Evolutionary conservation across 2,113 vertebrate genomes (phyloP).

Genomic region (Dendrocopos noguchii): DNA sequence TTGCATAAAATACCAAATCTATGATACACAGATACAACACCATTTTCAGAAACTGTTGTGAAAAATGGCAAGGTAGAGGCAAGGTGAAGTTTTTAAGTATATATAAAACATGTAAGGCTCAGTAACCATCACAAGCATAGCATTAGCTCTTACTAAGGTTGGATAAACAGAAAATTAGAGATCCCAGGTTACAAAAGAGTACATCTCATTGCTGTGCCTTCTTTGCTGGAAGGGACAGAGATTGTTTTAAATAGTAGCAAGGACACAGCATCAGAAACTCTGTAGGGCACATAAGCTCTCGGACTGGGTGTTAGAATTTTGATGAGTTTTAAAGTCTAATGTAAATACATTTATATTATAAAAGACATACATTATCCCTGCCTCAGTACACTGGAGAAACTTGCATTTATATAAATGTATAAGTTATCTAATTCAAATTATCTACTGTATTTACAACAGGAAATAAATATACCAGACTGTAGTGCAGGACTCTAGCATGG

Average conservation of each 20-base stretch:
- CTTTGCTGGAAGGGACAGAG: not conserved
- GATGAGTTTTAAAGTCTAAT: not conserved
- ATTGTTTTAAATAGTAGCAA: not conserved
- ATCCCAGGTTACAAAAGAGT: not conserved
- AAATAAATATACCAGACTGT: not conserved
- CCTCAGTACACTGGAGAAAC: not conserved
- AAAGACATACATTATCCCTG: not conserved
- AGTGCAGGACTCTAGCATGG: not conserved
- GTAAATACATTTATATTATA: not conserved
- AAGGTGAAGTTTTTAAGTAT: not conserved
- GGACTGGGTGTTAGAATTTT: not conserved
- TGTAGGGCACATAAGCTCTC: not conserved
- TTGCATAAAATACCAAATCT: not conserved
- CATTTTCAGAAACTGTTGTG: not conserved
- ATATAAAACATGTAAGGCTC: not conserved
- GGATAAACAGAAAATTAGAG: not conserved
- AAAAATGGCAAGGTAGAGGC: not conserved
- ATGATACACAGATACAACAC: not conserved
- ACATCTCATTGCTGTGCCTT: not conserved
- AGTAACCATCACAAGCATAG: not conserved
- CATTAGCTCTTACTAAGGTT: not conserved
- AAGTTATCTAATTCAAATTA: not conserved
- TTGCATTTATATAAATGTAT: not conserved
- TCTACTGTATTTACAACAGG: not conserved
- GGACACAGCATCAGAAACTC: not conserved